Base-by-base conservation (phyloP, 1,140 invertebrate genomes). In the Diabrotica virgifera region DNA sequence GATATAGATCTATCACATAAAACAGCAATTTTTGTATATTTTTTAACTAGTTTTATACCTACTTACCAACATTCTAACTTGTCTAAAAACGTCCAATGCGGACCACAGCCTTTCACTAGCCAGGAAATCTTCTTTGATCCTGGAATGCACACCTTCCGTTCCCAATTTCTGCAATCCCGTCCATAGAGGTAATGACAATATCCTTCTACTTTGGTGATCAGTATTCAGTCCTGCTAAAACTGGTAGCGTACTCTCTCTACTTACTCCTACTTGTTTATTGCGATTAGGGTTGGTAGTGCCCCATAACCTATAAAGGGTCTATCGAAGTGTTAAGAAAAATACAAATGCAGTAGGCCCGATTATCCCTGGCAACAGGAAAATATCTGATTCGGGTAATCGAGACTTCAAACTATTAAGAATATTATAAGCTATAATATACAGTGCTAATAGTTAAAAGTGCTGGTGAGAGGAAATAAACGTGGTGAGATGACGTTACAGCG, bases 131-230 rank as follows among this genome's bases (percentile, higher is more conserved):
- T 87, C 84, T 62, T 84, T 84, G 54, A 97, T 85, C 35, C 89
- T 84, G 36, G 85, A 81, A 24, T 89, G 83, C 35, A 96, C 86
- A 0, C 87, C 85, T 68, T 92, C 89, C 57, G 88, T 85, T n/a
- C 94, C 94, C 6, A 88, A 79, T 37, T 83, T 85, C 72, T 93
- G 91, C 37, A 95, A 78, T 14, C 85, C 85, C 5, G 90, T 86
- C 94, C 94, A 96, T 53, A 96, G 76, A 1, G 94, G 90, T 36
- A 96, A 81, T 52, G 90, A 89, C 10, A 87, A 86, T 11, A 95
- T 80, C 61, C 90, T 84, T 62, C 86, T 81, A 0, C 83, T 82
- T 55, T 74, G 74, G 60, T 78, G 76, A 66, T 78, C 77, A 4
- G 70, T 78, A 53, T 86, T 79, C 62, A 93, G 83, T 61, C 91